A percentile compares a stretch with the other conserved stretches of the same genome.
Conservation (phyloP, 2,113 vertebrate genomes). For the Urocynchramus pylzowi region DNA sequence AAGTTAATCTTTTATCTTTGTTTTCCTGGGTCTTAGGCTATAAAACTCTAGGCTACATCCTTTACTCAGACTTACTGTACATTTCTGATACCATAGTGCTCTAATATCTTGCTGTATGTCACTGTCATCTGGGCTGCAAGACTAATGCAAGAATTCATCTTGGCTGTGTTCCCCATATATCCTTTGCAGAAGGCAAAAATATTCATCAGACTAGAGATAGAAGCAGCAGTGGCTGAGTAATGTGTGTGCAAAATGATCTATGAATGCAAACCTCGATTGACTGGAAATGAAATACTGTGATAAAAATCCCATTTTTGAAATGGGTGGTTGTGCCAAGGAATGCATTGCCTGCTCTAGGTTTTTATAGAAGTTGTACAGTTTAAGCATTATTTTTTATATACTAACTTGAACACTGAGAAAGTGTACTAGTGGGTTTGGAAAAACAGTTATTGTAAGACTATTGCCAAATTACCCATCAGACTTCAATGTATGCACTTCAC, state of each 20-base stretch:
- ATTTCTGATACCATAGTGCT: background rate
- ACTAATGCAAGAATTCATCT: constrained; percentile 34
- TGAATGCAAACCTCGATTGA: constrained; percentile 23
- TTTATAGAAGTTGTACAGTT: constrained; percentile 2
- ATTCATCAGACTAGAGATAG: constrained; percentile 35
- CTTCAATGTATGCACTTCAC: background rate
- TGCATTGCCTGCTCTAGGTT: background rate
- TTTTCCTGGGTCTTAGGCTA: background rate
- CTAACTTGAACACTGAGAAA: background rate
- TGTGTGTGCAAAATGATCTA: constrained; percentile 39
- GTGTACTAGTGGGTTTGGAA: background rate
- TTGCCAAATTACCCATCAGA: background rate
- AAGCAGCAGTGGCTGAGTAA: background rate
- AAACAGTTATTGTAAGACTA: background rate
- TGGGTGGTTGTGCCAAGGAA: background rate
- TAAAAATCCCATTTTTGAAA: constrained; percentile 54
- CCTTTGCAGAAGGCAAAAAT: constrained; percentile 37
- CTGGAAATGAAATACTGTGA: constrained; percentile 49
- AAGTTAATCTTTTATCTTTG: constrained; percentile 25
- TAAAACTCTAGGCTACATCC: background rate
- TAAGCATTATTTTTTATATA: background rate
- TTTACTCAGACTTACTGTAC: background rate
- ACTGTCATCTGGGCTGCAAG: background rate
- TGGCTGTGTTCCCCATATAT: background rate
- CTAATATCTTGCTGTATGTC: background rate